Evolutionary conservation across 1,140 invertebrate species (phyloP).

Genomic region (Campoletis sonorensis): DNA sequence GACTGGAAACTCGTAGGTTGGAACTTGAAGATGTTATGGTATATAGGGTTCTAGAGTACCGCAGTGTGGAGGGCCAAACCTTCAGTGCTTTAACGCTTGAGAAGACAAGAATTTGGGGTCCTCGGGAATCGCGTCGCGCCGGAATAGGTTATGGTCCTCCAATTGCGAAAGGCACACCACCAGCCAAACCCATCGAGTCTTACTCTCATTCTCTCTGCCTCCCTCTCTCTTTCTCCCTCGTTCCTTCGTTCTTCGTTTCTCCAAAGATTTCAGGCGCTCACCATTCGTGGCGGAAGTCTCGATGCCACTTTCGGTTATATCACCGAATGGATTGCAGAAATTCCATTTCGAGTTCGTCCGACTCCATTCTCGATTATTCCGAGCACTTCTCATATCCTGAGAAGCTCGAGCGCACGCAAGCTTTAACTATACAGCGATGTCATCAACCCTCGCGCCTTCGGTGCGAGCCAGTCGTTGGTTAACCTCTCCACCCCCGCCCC

Average conservation of each 20-base stretch:
- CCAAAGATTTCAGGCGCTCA: not conserved
- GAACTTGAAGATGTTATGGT: not conserved
- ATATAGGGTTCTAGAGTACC: not conserved
- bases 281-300: slow-evolving; percentile 9
- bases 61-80: slow-evolving; percentile 10
- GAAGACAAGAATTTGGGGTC: slow-evolving; percentile 34
- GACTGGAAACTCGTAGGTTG: not conserved
- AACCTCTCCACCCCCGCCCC: not conserved
- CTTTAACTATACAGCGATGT: slow-evolving; percentile 19
- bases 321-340: slow-evolving; percentile 43
- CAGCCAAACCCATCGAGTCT: not conserved
- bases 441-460: slow-evolving; percentile 3
- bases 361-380: slow-evolving; percentile 45
- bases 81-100: slow-evolving; percentile 33
- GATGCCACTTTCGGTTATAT: slow-evolving; percentile 42
- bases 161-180: slow-evolving; percentile 19
- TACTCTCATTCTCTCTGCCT: slow-evolving; percentile 6
- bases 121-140: slow-evolving; percentile 18
- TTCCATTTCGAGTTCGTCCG: slow-evolving; percentile 45
- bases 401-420: slow-evolving; percentile 21
- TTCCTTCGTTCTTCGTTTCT: not conserved
- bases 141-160: slow-evolving; percentile 35
- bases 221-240: not conserved
- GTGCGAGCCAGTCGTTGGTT: slow-evolving; percentile 29
- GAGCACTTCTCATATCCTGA: slow-evolving; percentile 42